A percentile compares a stretch with the other conserved stretches of the same genome.
These are phyloP conservation scores for Neolamprologus caudopunctatus DNA, from an alignment of 2,113 vertebrate species.

Conservation along the genomic window DNA sequence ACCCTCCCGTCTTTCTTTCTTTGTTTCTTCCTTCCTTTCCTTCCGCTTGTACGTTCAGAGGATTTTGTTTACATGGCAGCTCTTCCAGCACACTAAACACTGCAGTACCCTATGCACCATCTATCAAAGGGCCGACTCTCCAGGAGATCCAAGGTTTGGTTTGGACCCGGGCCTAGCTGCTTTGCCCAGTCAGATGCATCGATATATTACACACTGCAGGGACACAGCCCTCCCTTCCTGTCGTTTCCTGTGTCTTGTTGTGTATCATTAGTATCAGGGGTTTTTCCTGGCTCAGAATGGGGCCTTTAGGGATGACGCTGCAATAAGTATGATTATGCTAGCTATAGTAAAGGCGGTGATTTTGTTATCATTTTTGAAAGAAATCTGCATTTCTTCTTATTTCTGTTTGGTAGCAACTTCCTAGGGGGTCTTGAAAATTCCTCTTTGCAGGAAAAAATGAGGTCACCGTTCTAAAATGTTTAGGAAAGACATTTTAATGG, in stretches of 20 bases:
- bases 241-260: not conserved
- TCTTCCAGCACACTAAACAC: not conserved
- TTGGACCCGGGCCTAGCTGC: not conserved
- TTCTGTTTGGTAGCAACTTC: not conserved
- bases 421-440: not conserved
- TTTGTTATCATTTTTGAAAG: not conserved
- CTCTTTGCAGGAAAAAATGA: not conserved
- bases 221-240: not conserved
- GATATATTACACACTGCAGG: not conserved
- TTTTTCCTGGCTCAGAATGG: not conserved
- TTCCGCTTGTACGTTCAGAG: not conserved
- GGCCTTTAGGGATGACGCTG: not conserved
- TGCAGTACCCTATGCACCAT: not conserved
- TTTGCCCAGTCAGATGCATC: not conserved
- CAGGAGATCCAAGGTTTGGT: slow-evolving; percentile 4
- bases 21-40: not conserved
- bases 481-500: not conserved
- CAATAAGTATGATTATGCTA: not conserved
- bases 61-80: slow-evolving; percentile 2
- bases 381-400: not conserved
- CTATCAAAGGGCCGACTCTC: slow-evolving; percentile 30
- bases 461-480: not conserved
- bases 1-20: not conserved
- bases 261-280: not conserved
- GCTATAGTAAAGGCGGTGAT: not conserved